Conservation (phyloP, 1,140 invertebrate genomes). For the Drosophila repleta region DNA sequence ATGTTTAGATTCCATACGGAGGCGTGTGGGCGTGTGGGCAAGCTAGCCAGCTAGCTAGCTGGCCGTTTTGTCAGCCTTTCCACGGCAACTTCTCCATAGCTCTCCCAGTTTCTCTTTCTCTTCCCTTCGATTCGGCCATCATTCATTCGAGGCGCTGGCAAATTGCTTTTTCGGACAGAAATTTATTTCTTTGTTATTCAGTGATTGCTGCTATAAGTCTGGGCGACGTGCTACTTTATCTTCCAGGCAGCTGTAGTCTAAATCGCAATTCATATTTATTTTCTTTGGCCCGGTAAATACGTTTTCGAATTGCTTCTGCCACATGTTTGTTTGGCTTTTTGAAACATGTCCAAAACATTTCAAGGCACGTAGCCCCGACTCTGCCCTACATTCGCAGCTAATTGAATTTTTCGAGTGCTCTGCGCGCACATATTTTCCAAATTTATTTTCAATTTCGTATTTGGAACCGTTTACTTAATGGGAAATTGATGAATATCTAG, state of each 20-base stretch:
- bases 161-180: conserved; percentile 30
- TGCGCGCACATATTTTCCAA: no score
- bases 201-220: not conserved
- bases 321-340: conserved; percentile 32
- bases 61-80: conserved; percentile 16
- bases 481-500: no score
- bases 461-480: not conserved
- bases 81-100: conserved; percentile 22
- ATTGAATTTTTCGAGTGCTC: not conserved
- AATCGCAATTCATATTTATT: conserved; percentile 34
- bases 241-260: conserved; percentile 34
- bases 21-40: conserved; percentile 30
- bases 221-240: conserved; percentile 1
- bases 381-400: not conserved
- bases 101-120: conserved; percentile 8
- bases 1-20: conserved; percentile 55
- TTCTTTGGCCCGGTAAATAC: conserved; percentile 30
- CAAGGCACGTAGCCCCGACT: conserved; percentile 16
- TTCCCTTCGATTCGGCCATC: conserved; percentile 14
- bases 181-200: conserved; percentile 23
- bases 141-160: conserved; percentile 37
- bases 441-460: not conserved
- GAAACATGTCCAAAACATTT: conserved; percentile 40
- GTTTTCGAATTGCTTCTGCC: conserved; percentile 20
- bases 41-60: not conserved